Evolutionary conservation across 2,797 vertebrate species (phyloP).

Genomic region (Hipposideros larvatus): DNA sequence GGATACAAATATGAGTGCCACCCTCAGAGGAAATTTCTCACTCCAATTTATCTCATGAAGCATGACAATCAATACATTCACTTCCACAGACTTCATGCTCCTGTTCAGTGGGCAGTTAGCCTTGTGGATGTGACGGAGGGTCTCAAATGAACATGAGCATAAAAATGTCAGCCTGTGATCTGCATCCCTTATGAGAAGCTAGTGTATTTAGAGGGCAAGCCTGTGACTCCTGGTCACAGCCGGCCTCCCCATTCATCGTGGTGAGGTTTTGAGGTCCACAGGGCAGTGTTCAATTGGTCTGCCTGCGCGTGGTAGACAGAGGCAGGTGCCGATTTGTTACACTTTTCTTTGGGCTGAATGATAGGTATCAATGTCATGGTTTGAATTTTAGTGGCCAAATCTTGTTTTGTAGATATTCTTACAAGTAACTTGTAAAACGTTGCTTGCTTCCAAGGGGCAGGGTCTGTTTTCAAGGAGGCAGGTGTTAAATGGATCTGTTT

Average conservation of each 20-base stretch:
- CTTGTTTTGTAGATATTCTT: constrained; percentile 31
- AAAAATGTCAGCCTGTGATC: constrained; percentile 7
- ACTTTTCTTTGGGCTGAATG: neutral
- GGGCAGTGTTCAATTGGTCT: neutral
- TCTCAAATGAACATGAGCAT: constrained; percentile 35
- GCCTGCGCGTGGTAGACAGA: neutral
- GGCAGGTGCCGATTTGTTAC: constrained; percentile 31
- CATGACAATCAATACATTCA: constrained; percentile 24
- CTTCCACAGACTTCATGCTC: neutral
- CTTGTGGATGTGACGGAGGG: neutral
- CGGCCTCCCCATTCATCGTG: neutral
- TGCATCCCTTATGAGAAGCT: neutral
- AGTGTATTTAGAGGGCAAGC: neutral
- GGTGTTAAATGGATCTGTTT: neutral
- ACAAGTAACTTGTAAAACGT: constrained; percentile 19
- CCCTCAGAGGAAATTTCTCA: constrained; percentile 11
- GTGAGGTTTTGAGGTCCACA: neutral
- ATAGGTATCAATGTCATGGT: neutral
- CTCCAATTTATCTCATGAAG: neutral
- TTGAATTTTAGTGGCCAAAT: constrained; percentile 52
- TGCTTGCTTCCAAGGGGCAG: neutral
- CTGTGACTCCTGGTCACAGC: neutral
- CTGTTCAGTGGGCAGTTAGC: constrained; percentile 49
- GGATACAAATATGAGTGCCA: neutral
- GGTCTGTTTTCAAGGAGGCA: constrained; percentile 10